Evolutionary conservation across 2,797 vertebrate genomes (phyloP).

Genomic region (Megaceryle alcyon): DNA sequence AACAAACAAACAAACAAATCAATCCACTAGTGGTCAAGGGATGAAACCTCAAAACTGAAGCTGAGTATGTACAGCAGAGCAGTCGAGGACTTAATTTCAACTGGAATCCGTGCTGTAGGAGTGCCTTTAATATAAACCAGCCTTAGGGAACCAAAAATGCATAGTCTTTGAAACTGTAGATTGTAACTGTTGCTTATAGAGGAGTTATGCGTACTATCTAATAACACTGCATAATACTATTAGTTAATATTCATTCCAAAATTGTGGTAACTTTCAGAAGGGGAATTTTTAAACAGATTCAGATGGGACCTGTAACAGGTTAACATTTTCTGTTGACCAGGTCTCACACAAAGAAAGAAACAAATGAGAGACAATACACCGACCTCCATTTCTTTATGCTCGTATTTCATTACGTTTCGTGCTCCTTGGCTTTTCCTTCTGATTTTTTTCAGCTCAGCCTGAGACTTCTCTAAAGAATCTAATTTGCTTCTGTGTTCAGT

Average conservation of each 20-base stretch:
- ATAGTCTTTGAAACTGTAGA: neutral
- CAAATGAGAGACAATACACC: constrained; percentile 17
- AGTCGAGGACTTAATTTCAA: neutral
- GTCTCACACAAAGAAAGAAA: neutral
- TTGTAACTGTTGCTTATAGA: neutral
- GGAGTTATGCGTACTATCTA: neutral
- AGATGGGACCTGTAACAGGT: neutral
- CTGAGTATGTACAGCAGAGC: neutral
- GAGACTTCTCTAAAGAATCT: constrained; percentile 93
- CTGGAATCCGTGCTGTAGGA: neutral
- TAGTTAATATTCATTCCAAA: neutral
- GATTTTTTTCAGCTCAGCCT: constrained; percentile 94
- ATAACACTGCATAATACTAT: neutral
- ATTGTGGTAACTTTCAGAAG: neutral
- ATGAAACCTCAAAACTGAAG: neutral
- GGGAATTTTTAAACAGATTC: neutral
- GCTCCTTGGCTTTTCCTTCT: constrained; percentile 92
- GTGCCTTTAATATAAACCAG: neutral
- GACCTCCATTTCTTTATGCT: constrained; percentile 93
- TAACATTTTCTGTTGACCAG: neutral
- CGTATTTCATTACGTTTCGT: constrained; percentile 89
- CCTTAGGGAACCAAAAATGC: neutral
- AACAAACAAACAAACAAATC: neutral
- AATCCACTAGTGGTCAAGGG: neutral
- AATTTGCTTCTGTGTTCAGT: constrained; percentile 90